These are phyloP conservation scores for Neostethus bicornis DNA, from an alignment of 2,797 vertebrate species.

Conservation along the genomic window DNA sequence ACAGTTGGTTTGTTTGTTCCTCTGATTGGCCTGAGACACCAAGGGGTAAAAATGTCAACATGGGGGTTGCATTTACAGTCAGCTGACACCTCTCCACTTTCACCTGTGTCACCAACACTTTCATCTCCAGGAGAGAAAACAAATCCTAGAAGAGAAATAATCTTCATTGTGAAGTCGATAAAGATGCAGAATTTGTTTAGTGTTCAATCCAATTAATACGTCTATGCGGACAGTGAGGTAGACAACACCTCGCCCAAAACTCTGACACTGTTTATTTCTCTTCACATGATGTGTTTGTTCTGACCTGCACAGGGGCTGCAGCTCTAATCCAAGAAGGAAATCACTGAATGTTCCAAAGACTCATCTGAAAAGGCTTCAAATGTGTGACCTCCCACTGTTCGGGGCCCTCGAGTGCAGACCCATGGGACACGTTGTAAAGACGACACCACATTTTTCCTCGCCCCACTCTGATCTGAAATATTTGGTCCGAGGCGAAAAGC, in stretches of 20 bases:
- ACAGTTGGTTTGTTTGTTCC: conserved; percentile 78
- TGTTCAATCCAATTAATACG: background rate
- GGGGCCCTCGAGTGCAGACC: conserved; percentile 31
- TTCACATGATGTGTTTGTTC: conserved; percentile 44
- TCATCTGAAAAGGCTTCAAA: conserved; percentile 60
- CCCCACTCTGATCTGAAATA: conserved; percentile 62
- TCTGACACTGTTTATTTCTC: conserved; percentile 44
- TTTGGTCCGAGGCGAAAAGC: conserved; percentile 53
- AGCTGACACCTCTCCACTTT: conserved; percentile 63
- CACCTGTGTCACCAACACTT: conserved; percentile 62
- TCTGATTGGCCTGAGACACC: conserved; percentile 71
- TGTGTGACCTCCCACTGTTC: conserved; percentile 35
- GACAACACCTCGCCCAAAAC: conserved; percentile 23
- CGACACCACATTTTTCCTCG: conserved; percentile 52
- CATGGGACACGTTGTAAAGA: conserved; percentile 60
- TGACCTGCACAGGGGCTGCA: conserved; percentile 33
- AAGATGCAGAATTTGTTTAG: background rate
- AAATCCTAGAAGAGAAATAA: conserved; percentile 14
- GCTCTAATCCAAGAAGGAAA: conserved; percentile 48
- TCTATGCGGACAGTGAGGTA: background rate
- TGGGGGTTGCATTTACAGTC: conserved; percentile 71
- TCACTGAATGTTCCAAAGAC: conserved; percentile 46
- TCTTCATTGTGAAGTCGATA: background rate
- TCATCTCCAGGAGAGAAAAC: conserved; percentile 10
- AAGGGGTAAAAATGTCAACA: conserved; percentile 72